phyloP scores from a whole-genome alignment of 2,888 invertebrate genomes.

The Calameuta pallipes region DNA sequence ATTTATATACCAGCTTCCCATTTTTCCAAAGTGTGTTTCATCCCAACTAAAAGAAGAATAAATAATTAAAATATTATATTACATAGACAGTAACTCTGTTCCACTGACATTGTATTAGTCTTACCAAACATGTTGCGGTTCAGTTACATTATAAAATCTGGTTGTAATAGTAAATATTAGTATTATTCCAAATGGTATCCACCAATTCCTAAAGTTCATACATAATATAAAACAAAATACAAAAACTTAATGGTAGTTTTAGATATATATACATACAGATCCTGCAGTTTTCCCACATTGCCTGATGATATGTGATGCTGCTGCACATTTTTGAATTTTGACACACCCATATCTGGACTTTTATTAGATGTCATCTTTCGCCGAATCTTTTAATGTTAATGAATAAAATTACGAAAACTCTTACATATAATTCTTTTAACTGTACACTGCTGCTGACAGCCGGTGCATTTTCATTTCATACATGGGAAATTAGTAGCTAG shows the following conservation, averaged over 20 bases:
- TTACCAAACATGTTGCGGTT: constrained; percentile 96
- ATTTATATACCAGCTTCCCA: constrained; percentile 99
- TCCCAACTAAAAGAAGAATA: constrained; percentile 82
- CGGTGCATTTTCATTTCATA: not conserved
- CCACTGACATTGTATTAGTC: constrained; percentile 33
- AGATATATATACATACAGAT: not conserved
- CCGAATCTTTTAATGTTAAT: not conserved
- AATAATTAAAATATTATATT: constrained; percentile 10
- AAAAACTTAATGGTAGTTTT: not conserved
- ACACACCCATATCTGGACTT: not conserved
- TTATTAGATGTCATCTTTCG: not conserved
- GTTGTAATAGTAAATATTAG: constrained; percentile 78
- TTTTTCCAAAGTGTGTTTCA: constrained; percentile 99
- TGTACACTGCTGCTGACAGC: not conserved
- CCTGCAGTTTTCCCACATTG: not conserved
- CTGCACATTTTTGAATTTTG: not conserved
- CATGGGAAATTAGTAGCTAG: not conserved
- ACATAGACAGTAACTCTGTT: not conserved
- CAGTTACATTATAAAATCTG: constrained; percentile 88
- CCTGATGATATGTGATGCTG: not conserved
- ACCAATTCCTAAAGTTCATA: constrained; percentile 69
- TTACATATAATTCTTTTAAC: not conserved
- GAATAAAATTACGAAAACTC: not conserved
- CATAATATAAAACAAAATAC: not conserved
- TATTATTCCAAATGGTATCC: constrained; percentile 75